phyloP scores from a whole-genome alignment of 2,888 invertebrate genomes.

The Acleris literana region DNA sequence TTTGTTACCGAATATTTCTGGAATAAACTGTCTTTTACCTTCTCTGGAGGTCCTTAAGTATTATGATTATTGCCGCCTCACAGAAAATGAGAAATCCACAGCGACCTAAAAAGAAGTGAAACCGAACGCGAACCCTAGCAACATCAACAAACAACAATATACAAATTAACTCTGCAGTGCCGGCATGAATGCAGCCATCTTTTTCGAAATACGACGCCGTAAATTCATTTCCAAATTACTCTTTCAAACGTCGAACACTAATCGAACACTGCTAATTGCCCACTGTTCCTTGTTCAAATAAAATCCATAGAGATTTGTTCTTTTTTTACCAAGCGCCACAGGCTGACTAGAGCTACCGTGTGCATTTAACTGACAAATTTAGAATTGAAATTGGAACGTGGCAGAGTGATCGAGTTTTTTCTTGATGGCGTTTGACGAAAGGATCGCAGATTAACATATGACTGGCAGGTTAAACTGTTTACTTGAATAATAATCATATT shows the following conservation, averaged over 20 bases:
- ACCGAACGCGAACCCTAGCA: constrained; percentile 46
- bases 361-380: constrained; percentile 64
- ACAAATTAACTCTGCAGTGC: constrained; percentile 63
- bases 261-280: constrained; percentile 60
- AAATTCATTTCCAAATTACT: constrained; percentile 72
- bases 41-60: too few species aligned
- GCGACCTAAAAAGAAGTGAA: constrained; percentile 43
- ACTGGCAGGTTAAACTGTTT: constrained; percentile 24
- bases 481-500: constrained; percentile 14
- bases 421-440: constrained; percentile 57
- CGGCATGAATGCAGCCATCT: constrained; percentile 59
- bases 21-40: too few species aligned
- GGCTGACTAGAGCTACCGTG: constrained; percentile 47
- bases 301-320: constrained; percentile 46
- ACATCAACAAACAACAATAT: constrained; percentile 55
- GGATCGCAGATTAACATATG: constrained; percentile 57
- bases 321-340: constrained; percentile 39
- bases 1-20: too few species aligned
- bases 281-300: constrained; percentile 52
- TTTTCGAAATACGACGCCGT: constrained; percentile 64
- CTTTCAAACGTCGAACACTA: constrained; percentile 73
- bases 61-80: too few species aligned
- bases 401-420: constrained; percentile 51
- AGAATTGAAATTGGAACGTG: constrained; percentile 62
- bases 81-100: neutral